Percentiles rank a stretch among this genome's conserved stretches.
Conservation (phyloP, 2,113 vertebrate genomes). For the Catharus bicknelli region DNA sequence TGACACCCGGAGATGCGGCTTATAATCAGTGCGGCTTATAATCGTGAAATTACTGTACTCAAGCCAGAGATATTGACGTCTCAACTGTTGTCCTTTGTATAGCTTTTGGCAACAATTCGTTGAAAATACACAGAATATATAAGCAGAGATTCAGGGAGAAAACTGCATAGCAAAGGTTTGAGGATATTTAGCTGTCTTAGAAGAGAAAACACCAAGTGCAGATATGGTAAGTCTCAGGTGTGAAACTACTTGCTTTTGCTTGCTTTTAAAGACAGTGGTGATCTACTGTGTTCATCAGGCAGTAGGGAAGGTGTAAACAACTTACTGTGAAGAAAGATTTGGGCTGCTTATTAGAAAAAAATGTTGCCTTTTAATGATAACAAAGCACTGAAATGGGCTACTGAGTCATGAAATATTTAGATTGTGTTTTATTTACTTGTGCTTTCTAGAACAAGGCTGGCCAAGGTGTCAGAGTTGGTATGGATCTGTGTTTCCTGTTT, state of each 20-base stretch:
- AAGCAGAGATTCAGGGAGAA: background rate
- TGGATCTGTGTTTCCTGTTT: background rate
- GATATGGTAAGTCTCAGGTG: background rate
- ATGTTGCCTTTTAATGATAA: background rate
- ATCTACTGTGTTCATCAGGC: background rate
- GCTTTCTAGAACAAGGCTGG: background rate
- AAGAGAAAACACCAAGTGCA: background rate
- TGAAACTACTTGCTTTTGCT: background rate
- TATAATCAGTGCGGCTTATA: no score
- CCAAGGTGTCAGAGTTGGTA: background rate
- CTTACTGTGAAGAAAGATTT: background rate
- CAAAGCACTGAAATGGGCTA: background rate
- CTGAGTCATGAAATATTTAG: background rate
- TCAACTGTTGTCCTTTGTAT: background rate
- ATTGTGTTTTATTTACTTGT: background rate
- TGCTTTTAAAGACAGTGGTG: background rate
- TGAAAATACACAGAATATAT: background rate
- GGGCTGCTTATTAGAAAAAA: background rate
- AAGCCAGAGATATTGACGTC: background rate
- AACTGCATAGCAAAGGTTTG: background rate
- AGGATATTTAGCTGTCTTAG: background rate
- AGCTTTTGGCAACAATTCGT: background rate
- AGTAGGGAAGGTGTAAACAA: background rate
- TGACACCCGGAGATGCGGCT: no score
- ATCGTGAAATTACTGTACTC: background rate